Evolutionary conservation across 2,888 invertebrate species (phyloP).

Genomic region (Hirtodrosophila confusa): DNA sequence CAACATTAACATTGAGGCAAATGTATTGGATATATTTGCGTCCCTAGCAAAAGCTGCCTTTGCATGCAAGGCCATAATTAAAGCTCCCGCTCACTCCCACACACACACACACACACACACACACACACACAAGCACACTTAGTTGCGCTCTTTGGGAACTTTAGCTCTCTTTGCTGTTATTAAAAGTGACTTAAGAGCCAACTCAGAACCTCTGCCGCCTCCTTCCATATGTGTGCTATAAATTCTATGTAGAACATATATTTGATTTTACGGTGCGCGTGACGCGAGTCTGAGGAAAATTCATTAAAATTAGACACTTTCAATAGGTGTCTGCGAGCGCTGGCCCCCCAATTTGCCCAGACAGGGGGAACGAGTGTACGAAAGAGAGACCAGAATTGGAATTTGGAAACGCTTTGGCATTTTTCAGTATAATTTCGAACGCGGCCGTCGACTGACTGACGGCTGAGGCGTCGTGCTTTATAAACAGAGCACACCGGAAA

Average conservation of each 20-base stretch:
- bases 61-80: slow-evolving; percentile 42
- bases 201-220: slow-evolving; percentile 11
- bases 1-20: slow-evolving; percentile 1
- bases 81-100: slow-evolving; percentile 8
- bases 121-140: slow-evolving; percentile 10
- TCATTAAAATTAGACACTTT: slow-evolving; percentile 75
- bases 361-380: slow-evolving; percentile 6
- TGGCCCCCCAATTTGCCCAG: slow-evolving; percentile 40
- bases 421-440: slow-evolving; percentile 75
- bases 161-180: slow-evolving; percentile 58
- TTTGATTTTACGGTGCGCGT: slow-evolving; percentile 24
- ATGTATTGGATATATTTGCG: slow-evolving; percentile 8
- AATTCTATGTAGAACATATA: slow-evolving; percentile 38
- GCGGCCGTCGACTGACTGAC: slow-evolving; percentile 59
- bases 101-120: slow-evolving; percentile 2
- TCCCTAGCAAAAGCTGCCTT: slow-evolving; percentile 26
- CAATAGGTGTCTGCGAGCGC: slow-evolving; percentile 42
- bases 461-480: slow-evolving; percentile 35
- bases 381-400: slow-evolving; percentile 57
- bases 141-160: slow-evolving; percentile 22
- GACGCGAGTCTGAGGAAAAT: slow-evolving; percentile 41
- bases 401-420: slow-evolving; percentile 74
- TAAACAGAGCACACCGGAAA: slow-evolving; percentile 52
- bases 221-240: slow-evolving; percentile 41
- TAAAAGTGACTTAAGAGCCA: slow-evolving; percentile 47